These are phyloP conservation scores for Stichodactyla mertensii DNA, from an alignment of 64 coral and sea anemone genomes.

Conservation along the genomic window DNA sequence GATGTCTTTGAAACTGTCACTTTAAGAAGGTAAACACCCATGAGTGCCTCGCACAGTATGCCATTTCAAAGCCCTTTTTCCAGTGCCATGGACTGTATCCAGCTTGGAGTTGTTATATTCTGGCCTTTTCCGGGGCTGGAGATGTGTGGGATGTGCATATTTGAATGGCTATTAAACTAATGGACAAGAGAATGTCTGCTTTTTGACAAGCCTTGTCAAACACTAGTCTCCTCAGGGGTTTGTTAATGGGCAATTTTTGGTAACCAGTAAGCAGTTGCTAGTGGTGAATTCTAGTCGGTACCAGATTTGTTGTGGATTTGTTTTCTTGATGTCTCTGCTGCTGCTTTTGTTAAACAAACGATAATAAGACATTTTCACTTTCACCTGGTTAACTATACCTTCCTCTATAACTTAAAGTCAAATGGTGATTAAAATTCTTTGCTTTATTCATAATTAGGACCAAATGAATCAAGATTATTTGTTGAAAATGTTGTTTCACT, in stretches of 20 bases:
- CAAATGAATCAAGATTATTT: not conserved
- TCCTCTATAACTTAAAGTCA: not conserved
- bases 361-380: not conserved
- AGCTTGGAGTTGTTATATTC: not conserved
- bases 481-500: not conserved
- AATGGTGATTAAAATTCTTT: not conserved
- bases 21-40: not conserved
- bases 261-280: not conserved
- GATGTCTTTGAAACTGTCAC: constrained; percentile 9
- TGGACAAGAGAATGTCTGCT: not conserved
- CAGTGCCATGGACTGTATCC: not conserved
- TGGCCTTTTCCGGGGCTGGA: not conserved
- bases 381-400: not conserved
- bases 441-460: constrained; percentile 1
- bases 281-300: not conserved
- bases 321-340: not conserved
- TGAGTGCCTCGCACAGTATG: not conserved
- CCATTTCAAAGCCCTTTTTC: not conserved
- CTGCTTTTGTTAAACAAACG: not conserved
- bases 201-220: not conserved
- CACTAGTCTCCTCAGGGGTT: not conserved
- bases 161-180: constrained; percentile 1
- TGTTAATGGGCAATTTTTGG: not conserved
- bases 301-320: not conserved
- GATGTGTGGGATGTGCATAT: not conserved